phyloP scores from a whole-genome alignment of 2,797 vertebrate genomes.

The Dallia pectoralis region DNA sequence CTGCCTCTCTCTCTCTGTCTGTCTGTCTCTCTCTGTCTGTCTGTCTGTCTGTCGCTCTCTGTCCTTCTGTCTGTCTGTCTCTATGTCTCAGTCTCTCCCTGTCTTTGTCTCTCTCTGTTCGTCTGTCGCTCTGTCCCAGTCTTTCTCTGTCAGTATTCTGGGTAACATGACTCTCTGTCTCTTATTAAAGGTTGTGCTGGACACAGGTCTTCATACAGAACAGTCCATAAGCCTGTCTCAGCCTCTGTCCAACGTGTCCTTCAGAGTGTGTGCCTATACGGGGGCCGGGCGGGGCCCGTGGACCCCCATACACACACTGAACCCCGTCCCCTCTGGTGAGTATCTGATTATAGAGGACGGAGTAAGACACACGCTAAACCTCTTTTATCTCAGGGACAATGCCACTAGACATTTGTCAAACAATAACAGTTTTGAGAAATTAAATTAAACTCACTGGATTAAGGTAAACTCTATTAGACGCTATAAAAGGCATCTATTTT shows the following conservation, averaged over 20 bases:
- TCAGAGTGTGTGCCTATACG: slow-evolving; percentile 82
- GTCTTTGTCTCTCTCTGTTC: no score
- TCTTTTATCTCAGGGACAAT: no score
- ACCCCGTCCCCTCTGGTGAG: slow-evolving; percentile 64
- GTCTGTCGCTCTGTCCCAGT: no score
- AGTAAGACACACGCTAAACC: no score
- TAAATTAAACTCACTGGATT: no score
- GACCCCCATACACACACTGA: slow-evolving; percentile 73
- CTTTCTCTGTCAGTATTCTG: neutral
- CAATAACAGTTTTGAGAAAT: no score
- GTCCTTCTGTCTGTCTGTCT: neutral
- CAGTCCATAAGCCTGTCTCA: slow-evolving; percentile 74
- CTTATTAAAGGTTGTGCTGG: slow-evolving; percentile 59
- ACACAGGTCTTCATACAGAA: slow-evolving; percentile 74
- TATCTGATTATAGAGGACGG: neutral
- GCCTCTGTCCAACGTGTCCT: slow-evolving; percentile 78
- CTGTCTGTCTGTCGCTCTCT: neutral
- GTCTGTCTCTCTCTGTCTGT: neutral
- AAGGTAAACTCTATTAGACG: no score
- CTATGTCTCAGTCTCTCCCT: neutral
- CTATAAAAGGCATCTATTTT: no score
- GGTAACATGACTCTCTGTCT: neutral
- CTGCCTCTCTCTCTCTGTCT: no score
- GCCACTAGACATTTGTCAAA: no score
- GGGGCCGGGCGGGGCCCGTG: slow-evolving; percentile 82